phyloP scores from a whole-genome alignment of 2,888 invertebrate genomes.

The Corbicula japonica region DNA sequence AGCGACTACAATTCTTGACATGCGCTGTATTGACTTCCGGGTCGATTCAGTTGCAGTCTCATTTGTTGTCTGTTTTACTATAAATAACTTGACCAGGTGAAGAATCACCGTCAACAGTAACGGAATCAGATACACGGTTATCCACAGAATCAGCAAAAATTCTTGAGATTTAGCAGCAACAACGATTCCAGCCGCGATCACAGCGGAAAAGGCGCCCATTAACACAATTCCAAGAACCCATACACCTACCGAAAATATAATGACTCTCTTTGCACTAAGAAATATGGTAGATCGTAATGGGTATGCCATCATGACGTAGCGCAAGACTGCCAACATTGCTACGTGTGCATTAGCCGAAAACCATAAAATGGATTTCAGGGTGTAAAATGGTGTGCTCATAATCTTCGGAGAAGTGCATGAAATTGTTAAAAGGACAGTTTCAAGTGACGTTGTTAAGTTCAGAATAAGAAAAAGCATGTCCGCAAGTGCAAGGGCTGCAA shows the following conservation, averaged over 20 bases:
- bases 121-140: slow-evolving; percentile 52
- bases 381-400: slow-evolving; percentile 34
- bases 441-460: slow-evolving; percentile 36
- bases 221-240: slow-evolving; percentile 49
- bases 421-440: slow-evolving; percentile 34
- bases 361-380: slow-evolving; percentile 47
- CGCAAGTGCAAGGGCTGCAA: slow-evolving; percentile 51
- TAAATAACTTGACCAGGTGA: slow-evolving; percentile 45
- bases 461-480: slow-evolving; percentile 47
- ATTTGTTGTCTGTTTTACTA: slow-evolving; percentile 35
- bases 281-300: slow-evolving; percentile 38
- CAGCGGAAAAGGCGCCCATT: slow-evolving; percentile 35
- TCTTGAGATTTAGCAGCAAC: slow-evolving; percentile 31
- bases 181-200: slow-evolving; percentile 15
- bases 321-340: slow-evolving; percentile 51
- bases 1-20: slow-evolving; percentile 58
- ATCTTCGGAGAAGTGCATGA: slow-evolving; percentile 25
- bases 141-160: slow-evolving; percentile 43
- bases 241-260: slow-evolving; percentile 38
- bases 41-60: slow-evolving; percentile 41
- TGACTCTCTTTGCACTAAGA: slow-evolving; percentile 43
- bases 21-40: slow-evolving; percentile 54
- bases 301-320: slow-evolving; percentile 51
- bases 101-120: slow-evolving; percentile 46
- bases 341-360: slow-evolving; percentile 56